Conservation (phyloP, 2,113 vertebrate genomes). For the Peucedramus taeniatus region DNA sequence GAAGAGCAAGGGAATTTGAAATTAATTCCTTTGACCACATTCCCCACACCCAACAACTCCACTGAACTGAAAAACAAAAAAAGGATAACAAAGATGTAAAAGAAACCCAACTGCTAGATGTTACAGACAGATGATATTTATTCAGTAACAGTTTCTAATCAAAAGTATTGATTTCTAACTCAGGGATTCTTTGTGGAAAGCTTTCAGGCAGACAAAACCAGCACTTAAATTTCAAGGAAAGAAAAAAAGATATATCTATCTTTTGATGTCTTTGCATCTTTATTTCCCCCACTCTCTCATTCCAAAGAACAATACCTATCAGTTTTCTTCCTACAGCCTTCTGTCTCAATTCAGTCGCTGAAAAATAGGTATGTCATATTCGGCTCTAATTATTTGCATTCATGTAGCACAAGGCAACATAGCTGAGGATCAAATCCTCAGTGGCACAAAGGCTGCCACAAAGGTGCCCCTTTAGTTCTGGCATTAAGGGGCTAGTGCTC, state of each 20-base stretch:
- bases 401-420: background rate
- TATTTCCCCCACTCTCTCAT: background rate
- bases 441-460: background rate
- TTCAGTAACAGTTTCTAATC: conserved; percentile 47
- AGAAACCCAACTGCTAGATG: background rate
- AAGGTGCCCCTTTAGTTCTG: background rate
- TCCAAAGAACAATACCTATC: background rate
- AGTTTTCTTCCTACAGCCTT: background rate
- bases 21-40: background rate
- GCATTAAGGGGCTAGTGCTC: background rate
- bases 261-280: conserved; percentile 15
- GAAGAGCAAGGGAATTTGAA: background rate
- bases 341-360: background rate
- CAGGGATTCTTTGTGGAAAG: background rate
- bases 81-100: background rate
- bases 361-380: background rate
- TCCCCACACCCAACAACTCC: background rate
- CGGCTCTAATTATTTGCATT: background rate
- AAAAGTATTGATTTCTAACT: conserved; percentile 32
- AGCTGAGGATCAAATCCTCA: background rate
- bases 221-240: conserved; percentile 9
- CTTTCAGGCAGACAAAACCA: conserved; percentile 21
- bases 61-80: background rate
- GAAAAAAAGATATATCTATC: background rate
- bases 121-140: conserved; percentile 16